These are phyloP conservation scores for Calameuta filiformis DNA, from an alignment of 2,888 invertebrate species.

Conservation along the genomic window DNA sequence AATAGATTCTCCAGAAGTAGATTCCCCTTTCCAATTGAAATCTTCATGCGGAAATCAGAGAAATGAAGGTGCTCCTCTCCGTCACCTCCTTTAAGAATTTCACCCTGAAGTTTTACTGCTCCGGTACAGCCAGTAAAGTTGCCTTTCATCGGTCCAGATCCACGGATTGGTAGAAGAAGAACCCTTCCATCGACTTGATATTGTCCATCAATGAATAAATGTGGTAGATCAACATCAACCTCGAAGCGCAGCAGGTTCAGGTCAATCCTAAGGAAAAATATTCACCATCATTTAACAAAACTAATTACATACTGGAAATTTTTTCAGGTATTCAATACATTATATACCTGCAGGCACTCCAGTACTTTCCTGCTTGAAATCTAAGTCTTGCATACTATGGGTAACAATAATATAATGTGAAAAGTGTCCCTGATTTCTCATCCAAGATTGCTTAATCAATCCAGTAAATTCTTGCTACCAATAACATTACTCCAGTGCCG, in stretches of 20 bases:
- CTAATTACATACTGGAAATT: background rate
- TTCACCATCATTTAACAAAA: background rate
- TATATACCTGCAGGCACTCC: background rate
- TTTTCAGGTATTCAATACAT: background rate
- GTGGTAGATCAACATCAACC: constrained; percentile 69
- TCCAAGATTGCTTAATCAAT: background rate
- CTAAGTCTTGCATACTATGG: background rate
- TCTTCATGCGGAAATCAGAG: constrained; percentile 68
- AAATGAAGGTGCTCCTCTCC: constrained; percentile 69
- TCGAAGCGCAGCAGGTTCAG: constrained; percentile 67
- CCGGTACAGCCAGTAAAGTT: constrained; percentile 72
- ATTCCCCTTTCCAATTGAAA: constrained; percentile 69
- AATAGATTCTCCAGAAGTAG: constrained; percentile 72
- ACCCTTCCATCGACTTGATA: constrained; percentile 72
- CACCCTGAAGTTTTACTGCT: constrained; percentile 65
- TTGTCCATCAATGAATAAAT: constrained; percentile 69
- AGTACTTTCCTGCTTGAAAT: background rate
- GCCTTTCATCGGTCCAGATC: constrained; percentile 71
- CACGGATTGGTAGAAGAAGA: constrained; percentile 70
- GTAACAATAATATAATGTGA: background rate
- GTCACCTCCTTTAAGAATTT: constrained; percentile 58
- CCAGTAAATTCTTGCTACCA: background rate
- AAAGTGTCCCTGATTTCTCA: background rate
- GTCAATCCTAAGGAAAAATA: constrained; percentile 65
- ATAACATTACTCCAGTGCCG: constrained; percentile 11